Evolutionary conservation across 2,113 vertebrate genomes (phyloP).

Genomic region (Ornithorhynchus anatinus): DNA sequence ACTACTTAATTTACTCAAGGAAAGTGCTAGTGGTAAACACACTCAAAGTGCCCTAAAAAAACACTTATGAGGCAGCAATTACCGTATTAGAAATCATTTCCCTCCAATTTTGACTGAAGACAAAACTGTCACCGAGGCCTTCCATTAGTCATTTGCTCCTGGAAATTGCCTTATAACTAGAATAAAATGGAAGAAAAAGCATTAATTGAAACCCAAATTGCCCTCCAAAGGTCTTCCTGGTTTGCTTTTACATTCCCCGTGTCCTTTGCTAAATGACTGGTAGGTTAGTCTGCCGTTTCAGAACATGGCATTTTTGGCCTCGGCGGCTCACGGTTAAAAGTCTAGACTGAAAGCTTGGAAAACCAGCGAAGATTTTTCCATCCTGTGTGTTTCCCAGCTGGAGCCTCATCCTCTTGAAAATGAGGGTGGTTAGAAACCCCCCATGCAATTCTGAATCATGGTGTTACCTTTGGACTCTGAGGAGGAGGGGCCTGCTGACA

Average conservation of each 20-base stretch:
- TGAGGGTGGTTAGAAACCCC: too few relatives aligned
- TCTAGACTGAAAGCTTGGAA: too few relatives aligned
- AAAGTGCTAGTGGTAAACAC: not conserved
- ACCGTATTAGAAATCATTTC: conserved; percentile 12
- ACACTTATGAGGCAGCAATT: conserved; percentile 20
- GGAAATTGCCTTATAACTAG: conserved; percentile 13
- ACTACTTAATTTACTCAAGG: not conserved
- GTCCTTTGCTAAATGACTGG: not conserved
- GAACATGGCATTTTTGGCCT: too few relatives aligned
- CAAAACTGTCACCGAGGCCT: not conserved
- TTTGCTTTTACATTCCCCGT: conserved; percentile 4
- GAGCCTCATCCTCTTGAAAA: too few relatives aligned
- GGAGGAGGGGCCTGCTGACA: too few relatives aligned
- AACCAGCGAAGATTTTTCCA: too few relatives aligned
- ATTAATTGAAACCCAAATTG: conserved; percentile 12
- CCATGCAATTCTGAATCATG: too few relatives aligned
- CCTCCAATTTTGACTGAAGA: not conserved
- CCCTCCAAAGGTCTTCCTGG: not conserved
- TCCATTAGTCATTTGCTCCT: not conserved
- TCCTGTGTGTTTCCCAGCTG: too few relatives aligned
- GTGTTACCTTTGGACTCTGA: too few relatives aligned
- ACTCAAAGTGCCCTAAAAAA: conserved; percentile 1
- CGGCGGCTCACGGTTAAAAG: too few relatives aligned
- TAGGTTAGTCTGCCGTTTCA: too few relatives aligned
- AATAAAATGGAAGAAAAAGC: conserved; percentile 4